phyloP scores from a whole-genome alignment of 2,888 invertebrate genomes.

The Acanthopleura granulata region DNA sequence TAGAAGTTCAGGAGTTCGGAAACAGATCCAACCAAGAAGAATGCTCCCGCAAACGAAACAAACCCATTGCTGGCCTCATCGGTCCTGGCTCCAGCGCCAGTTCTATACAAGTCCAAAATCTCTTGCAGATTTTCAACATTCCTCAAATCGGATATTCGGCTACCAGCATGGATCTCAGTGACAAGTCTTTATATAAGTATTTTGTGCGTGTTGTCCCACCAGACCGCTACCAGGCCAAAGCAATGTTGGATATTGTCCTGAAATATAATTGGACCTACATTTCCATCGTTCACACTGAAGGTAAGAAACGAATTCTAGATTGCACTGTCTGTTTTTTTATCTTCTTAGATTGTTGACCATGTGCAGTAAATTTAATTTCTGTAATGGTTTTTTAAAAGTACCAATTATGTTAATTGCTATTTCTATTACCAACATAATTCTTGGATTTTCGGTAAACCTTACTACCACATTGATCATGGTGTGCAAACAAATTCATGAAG shows the following conservation, averaged over 20 bases:
- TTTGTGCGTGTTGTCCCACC: constrained; percentile 85
- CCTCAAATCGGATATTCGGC: constrained; percentile 84
- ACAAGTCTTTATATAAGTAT: constrained; percentile 81
- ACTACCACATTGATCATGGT: too few relatives aligned
- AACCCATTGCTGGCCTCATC: constrained; percentile 77
- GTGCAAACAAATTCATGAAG: too few relatives aligned
- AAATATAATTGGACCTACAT: constrained; percentile 82
- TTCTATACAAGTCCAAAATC: constrained; percentile 80
- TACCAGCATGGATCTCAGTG: constrained; percentile 81
- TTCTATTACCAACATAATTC: too few relatives aligned
- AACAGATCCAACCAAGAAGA: constrained; percentile 25
- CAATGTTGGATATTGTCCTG: constrained; percentile 75
- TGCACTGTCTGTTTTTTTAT: background rate
- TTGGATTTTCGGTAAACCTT: too few relatives aligned
- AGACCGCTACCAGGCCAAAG: constrained; percentile 82
- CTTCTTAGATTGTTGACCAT: too few relatives aligned
- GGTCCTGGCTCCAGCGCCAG: constrained; percentile 83
- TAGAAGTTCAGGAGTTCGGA: constrained; percentile 26
- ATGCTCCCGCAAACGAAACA: constrained; percentile 29
- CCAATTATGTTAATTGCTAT: too few relatives aligned
- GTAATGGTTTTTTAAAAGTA: too few relatives aligned
- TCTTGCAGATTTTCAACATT: constrained; percentile 78
- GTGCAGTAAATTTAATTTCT: too few relatives aligned
- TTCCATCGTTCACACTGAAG: constrained; percentile 82
- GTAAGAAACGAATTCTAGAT: constrained; percentile 70